Percentiles rank a stretch among this genome's conserved stretches.
Evolutionary conservation across 2,888 invertebrate species (phyloP).

Genomic region (Xestobium rufovillosum): DNA sequence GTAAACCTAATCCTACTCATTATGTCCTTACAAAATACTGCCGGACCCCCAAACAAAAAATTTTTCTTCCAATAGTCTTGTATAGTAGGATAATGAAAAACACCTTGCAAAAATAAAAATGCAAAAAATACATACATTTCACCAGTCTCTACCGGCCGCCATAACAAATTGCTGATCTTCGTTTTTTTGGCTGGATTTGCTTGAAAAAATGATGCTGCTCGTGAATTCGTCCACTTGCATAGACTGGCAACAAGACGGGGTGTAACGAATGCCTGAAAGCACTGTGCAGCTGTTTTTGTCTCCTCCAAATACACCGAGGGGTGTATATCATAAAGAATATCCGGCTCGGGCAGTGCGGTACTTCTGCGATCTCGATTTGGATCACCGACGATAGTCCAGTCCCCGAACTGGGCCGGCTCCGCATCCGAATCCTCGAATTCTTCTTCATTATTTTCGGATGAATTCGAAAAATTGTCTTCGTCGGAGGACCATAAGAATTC

Average conservation of each 20-base stretch:
- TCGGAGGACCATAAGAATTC: too few relatives aligned
- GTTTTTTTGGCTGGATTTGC: background rate
- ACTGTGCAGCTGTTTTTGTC: background rate
- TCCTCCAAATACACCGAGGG: background rate
- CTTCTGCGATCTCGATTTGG: background rate
- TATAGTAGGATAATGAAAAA: background rate
- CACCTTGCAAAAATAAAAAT: slow-evolving; percentile 4
- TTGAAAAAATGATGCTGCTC: background rate
- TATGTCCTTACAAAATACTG: slow-evolving; percentile 3
- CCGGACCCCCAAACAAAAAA: background rate
- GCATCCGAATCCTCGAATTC: background rate
- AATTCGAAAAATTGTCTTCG: slow-evolving; percentile 4
- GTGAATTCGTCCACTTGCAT: slow-evolving; percentile 1
- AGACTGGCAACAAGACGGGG: background rate
- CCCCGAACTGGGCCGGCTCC: slow-evolving; percentile 3
- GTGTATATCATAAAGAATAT: slow-evolving; percentile 1
- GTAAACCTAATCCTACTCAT: slow-evolving; percentile 5
- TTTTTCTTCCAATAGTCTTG: slow-evolving; percentile 3
- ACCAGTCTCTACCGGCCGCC: background rate
- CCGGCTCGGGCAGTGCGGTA: background rate
- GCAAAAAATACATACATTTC: slow-evolving; percentile 5
- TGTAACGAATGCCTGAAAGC: slow-evolving; percentile 1
- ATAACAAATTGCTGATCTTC: slow-evolving; percentile 2
- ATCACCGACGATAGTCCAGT: slow-evolving; percentile 4
- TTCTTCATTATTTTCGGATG: background rate